phyloP scores from a whole-genome alignment of 1,140 invertebrate genomes.

The Trichomalopsis sarcophagae region DNA sequence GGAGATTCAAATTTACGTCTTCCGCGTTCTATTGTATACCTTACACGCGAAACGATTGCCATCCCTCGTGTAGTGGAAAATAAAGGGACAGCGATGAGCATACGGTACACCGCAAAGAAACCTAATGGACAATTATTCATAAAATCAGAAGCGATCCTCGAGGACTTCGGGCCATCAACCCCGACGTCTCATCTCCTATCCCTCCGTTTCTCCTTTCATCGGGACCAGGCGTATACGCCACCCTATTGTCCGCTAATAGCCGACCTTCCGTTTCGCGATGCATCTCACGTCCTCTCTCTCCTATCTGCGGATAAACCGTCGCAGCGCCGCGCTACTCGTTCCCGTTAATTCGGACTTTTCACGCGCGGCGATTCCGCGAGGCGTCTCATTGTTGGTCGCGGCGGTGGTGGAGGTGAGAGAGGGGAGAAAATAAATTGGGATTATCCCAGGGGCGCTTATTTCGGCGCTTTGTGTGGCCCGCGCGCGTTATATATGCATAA shows the following conservation, averaged over 20 bases:
- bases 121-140: background rate
- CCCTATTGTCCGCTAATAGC: conserved; percentile 36
- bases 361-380: background rate
- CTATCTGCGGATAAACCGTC: background rate
- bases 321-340: background rate
- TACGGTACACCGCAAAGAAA: background rate
- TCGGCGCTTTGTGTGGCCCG: conserved; percentile 22
- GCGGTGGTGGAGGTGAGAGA: background rate
- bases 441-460: background rate
- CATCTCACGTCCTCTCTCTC: conserved; percentile 8
- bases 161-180: background rate
- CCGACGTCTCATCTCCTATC: background rate
- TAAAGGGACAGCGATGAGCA: too few relatives aligned
- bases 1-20: too few relatives aligned
- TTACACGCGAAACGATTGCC: too few relatives aligned
- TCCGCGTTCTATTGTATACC: too few relatives aligned
- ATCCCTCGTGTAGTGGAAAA: too few relatives aligned
- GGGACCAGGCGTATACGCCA: background rate
- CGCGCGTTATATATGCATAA: conserved; percentile 16
- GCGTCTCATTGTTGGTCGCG: background rate
- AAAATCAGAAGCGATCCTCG: background rate
- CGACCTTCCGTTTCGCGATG: background rate
- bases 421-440: conserved; percentile 32
- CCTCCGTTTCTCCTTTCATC: conserved; percentile 6
- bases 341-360: conserved; percentile 24